Evolutionary conservation across 1,140 invertebrate species (phyloP).

Genomic region (Archivesica marissinica): DNA sequence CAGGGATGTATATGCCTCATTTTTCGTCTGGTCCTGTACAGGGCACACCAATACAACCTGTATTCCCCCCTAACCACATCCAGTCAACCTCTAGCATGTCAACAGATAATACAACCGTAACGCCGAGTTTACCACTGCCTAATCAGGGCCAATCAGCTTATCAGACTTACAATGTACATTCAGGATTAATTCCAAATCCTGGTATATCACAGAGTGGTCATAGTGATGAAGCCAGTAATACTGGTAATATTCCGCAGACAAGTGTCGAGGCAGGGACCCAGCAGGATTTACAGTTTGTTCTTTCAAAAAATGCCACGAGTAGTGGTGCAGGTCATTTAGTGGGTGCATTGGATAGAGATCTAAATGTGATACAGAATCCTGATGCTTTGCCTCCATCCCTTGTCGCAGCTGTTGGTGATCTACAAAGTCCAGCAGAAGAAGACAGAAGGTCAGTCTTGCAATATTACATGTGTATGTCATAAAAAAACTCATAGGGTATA

Average conservation of each 20-base stretch:
- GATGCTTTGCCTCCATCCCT: conserved; percentile 48
- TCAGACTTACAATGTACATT: conserved; percentile 56
- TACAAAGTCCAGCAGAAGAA: conserved; percentile 41
- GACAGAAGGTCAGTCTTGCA: conserved; percentile 32
- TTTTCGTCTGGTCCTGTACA: conserved; percentile 8
- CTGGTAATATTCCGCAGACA: background rate
- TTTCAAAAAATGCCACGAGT: background rate
- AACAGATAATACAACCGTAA: background rate
- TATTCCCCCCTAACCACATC: conserved; percentile 20
- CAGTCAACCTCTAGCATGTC: background rate
- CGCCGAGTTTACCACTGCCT: background rate
- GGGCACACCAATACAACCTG: conserved; percentile 35
- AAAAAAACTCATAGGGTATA: background rate
- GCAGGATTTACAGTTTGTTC: background rate
- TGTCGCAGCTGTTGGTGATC: conserved; percentile 51
- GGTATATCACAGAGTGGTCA: conserved; percentile 32
- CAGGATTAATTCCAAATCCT: conserved; percentile 51
- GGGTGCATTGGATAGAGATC: conserved; percentile 43
- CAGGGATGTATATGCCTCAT: conserved; percentile 46
- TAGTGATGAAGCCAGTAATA: conserved; percentile 25
- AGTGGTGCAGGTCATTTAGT: conserved; percentile 6
- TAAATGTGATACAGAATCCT: conserved; percentile 53
- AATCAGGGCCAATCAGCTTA: conserved; percentile 47
- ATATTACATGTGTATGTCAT: background rate
- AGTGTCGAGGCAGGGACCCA: background rate